These are phyloP conservation scores for Phenacoccus solenopsis DNA, from an alignment of 1,140 invertebrate species.

Conservation along the genomic window DNA sequence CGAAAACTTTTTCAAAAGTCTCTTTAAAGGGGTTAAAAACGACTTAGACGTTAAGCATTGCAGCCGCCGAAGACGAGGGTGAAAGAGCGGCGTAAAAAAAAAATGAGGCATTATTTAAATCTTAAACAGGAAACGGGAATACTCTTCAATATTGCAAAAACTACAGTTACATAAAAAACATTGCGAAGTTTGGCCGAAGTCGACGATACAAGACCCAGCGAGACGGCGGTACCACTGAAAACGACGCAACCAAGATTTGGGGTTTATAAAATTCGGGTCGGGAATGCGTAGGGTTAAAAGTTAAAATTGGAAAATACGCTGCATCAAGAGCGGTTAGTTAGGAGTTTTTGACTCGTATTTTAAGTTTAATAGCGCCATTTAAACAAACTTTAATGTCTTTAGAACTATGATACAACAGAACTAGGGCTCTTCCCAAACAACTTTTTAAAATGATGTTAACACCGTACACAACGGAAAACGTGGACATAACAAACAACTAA, in stretches of 20 bases:
- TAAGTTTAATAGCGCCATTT: conserved; percentile 12
- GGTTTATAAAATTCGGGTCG: not conserved
- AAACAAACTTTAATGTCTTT: conserved; percentile 13
- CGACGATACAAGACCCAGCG: not conserved
- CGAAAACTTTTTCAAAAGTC: conserved; percentile 4
- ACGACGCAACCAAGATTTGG: not conserved
- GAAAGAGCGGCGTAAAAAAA: not conserved
- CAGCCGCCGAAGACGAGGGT: not conserved
- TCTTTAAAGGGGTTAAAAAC: not conserved
- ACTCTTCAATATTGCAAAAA: conserved; percentile 11
- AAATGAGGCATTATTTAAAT: conserved; percentile 12
- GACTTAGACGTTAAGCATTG: not conserved
- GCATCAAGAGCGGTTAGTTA: conserved; percentile 6
- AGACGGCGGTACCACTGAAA: not conserved
- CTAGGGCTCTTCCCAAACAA: not conserved
- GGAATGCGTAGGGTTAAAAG: not conserved
- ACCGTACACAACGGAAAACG: not conserved
- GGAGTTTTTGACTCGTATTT: conserved; percentile 12
- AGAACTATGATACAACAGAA: conserved; percentile 6
- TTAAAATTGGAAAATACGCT: conserved; percentile 5
- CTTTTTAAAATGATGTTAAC: conserved; percentile 11
- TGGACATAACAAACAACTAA: too few species aligned
- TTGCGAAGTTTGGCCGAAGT: not conserved
- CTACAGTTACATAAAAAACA: conserved; percentile 6
- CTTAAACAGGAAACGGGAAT: conserved; percentile 8